Evolutionary conservation across 2,797 vertebrate genomes (phyloP), one percentile per base, ranked within the genome.

Genomic region (Craterocephalus amniculus): DNA sequence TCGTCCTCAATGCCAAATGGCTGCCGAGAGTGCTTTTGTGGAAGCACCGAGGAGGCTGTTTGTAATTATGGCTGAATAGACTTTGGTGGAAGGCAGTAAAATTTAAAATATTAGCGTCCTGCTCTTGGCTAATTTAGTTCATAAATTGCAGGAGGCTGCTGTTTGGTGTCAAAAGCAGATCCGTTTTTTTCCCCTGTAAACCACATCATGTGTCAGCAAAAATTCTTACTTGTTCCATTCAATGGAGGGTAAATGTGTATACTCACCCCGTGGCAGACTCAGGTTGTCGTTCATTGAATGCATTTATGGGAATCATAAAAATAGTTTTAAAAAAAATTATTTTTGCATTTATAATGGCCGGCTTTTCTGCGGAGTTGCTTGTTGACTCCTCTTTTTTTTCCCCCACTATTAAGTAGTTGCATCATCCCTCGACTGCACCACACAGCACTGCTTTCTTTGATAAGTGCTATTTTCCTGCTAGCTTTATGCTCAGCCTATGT

Each of bases 401-500:
- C 31, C 31, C 3, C 63, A 34, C 34, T 56, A 58, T 49, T 67
- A 24, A 2, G 43, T 45, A 20, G 54, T 66, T 43, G 68, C 72
- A 66, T 77, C 78, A 76, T 73, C 54, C 20, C 52, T 70, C 67
- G 62, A 36, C 54, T 43, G 12, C 2, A 1, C 29, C 56, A 26
- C 54, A 45, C 55, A 35, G 54, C 69, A 9, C 8, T 49, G 35
- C 74, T 83, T 73, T 72, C 67, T 78, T 59, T 64, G 62, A 61
- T 80, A 69, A 85, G 75, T 76, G 63, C 74, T 80, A 75, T 87
- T 87, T 76, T 65, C 7, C 82, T 68, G 69, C 69, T 80, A 78
- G 49, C 68, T 80, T 72, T 80, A 80, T 84, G 83, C 84, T 73
- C 78, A 81, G 83, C 71, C 76, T 76, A 79, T 90, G 89, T 90